Conservation (phyloP, 2,888 invertebrate species). For the Adelphocoris suturalis region DNA sequence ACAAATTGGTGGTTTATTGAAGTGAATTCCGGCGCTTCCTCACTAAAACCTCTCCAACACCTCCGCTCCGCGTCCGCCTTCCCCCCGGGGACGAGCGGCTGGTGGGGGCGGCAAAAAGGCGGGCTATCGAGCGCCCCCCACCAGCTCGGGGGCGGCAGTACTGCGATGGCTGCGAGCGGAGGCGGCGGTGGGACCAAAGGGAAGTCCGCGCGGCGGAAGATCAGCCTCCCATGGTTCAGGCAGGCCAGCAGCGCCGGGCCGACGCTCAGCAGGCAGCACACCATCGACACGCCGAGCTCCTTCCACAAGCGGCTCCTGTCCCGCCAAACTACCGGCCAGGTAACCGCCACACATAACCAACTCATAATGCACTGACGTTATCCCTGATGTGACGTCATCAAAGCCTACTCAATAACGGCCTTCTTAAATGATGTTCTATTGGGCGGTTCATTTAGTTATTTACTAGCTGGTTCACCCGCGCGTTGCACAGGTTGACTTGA, state of each 20-base stretch:
- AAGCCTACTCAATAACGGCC: too few species aligned
- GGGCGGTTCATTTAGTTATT: too few species aligned
- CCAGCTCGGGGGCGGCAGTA: conserved; percentile 77
- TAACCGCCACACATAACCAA: background rate
- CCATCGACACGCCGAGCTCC: conserved; percentile 93
- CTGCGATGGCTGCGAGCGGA: conserved; percentile 78
- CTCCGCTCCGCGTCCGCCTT: too few species aligned
- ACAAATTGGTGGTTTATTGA: conserved; percentile 64
- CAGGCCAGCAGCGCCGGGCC: conserved; percentile 89
- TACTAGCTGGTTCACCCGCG: too few species aligned
- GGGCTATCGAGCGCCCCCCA: conserved; percentile 64
- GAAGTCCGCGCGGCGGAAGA: conserved; percentile 84
- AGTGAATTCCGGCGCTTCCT: conserved; percentile 47
- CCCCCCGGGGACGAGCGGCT: conserved; percentile 70
- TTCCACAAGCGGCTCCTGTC: conserved; percentile 88
- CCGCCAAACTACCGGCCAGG: conserved; percentile 81
- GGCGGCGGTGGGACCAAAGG: conserved; percentile 72
- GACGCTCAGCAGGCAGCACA: conserved; percentile 90
- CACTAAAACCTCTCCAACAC: conserved; percentile 8
- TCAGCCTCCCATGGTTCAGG: conserved; percentile 93
- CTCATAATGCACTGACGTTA: too few species aligned
- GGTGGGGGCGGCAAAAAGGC: conserved; percentile 72
- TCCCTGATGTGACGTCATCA: too few species aligned
- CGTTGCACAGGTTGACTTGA: too few species aligned
- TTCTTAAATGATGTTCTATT: too few species aligned